Conservation (phyloP, 2,113 vertebrate genomes). For the Hippocampus mohnikei region DNA sequence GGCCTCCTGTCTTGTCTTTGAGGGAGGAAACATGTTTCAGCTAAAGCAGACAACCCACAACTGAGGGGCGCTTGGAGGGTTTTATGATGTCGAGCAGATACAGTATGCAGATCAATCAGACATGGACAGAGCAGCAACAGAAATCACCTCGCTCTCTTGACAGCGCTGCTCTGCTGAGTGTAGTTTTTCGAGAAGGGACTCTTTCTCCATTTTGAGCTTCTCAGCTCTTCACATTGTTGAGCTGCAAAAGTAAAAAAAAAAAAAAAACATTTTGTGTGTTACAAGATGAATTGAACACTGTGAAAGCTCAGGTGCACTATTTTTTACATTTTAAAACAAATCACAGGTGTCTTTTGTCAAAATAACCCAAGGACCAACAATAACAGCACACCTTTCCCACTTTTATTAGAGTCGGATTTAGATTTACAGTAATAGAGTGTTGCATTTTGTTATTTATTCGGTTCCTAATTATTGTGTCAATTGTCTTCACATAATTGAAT, state of each 20-base stretch:
- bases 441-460: no score
- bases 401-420: no score
- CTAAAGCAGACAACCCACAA: constrained; percentile 8
- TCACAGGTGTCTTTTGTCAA: no score
- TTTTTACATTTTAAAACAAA: background rate
- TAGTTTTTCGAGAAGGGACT: constrained; percentile 74
- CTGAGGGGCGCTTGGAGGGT: background rate
- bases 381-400: no score
- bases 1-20: constrained; percentile 66
- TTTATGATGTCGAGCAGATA: background rate
- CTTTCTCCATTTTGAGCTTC: constrained; percentile 66
- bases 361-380: no score
- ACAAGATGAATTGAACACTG: background rate
- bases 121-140: background rate
- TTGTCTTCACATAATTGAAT: no score
- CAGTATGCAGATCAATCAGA: background rate
- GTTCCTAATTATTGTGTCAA: no score
- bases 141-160: constrained; percentile 70
- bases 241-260: constrained; percentile 61
- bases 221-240: constrained; percentile 72
- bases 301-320: background rate
- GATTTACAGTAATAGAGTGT: no score
- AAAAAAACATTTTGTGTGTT: background rate
- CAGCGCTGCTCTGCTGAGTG: constrained; percentile 69
- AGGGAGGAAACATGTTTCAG: constrained; percentile 37